Evolutionary conservation across 2,797 vertebrate genomes (phyloP), one percentile per base, ranked within the genome.

Genomic region (Clarias laeviceps): DNA sequence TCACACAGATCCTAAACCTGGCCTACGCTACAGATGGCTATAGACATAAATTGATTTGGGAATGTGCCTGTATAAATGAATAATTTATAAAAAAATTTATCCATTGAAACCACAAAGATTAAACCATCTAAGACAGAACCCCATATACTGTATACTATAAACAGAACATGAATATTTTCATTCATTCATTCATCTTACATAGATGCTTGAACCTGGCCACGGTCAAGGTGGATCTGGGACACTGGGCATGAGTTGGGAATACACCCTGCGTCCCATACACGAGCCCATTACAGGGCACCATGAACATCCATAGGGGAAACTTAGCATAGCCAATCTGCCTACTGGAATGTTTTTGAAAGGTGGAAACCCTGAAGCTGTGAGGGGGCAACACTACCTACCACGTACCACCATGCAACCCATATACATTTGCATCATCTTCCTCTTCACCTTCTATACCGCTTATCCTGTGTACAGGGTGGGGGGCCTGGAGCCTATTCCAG

Each of bases 1-100:
- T 76, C 84, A 76, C 85, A 76, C 20, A 22, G n/a, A 34, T 66
- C 54, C 64, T 59, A 80, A 82, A 74, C 87, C 45, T 87, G 62
- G 73, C 70, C 22, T 40, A 8, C 8, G 22, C 29, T 45, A 27
- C 14, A 9, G 15, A 45, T 0, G 0, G 24, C 20, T 74, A n/a
- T 37, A n/a, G 6, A 73, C 14, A 4, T 50, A 73, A 50, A 73
- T 45, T 72, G 12, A 69, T 34, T 34, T 68, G 17, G 29, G 32
- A 32, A 68, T 69, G 18, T 69, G 11, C 45, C 64, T 66, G 18
- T 37, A 11, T 40, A 70, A 70, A 40, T 37, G 4, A 45, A 14
- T 24, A 24, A 24, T 12, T 12, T 37, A 37, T 37, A 37, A 37
- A 37, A 37, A 37, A 37, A 37, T 37, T 7, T 54, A n/a, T 3